Base-by-base conservation (phyloP, 2,113 vertebrate genomes). In the Gallinago jamesoni region DNA sequence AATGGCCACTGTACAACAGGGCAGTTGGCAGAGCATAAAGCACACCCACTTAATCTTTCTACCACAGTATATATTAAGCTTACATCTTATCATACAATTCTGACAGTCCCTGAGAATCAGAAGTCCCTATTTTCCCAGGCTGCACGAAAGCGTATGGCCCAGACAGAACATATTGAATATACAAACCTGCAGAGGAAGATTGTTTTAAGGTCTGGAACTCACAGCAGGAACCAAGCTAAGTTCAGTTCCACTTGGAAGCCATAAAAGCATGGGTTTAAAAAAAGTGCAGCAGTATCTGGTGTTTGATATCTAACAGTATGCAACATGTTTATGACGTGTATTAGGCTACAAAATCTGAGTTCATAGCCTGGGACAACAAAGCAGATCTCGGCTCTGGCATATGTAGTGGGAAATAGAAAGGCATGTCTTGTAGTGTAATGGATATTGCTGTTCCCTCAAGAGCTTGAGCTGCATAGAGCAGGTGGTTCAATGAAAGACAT, bases 191-290 rank as follows among this genome's bases (percentile, higher is more conserved):
- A 89, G 69, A 96, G 91, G 89, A 95, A 96, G 72, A 96, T 39
- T 87, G 66, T 66, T 94, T 96, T 91, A 92, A 94, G 77, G 84
- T 77, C 84, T 96, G 92, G 85, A 93, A 95, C 84, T 91, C 79
- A 76, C 95, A 97, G 96, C 96, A 97, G 94, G 94, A 96, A 95
- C 90, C 72, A 93, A 97, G 48, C 77, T 95, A 79, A 84, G 93
- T 96, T 97, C 97, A 96, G 91, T 94, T 96, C 94, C 96, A 92
- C 82, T 96, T 86, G 81, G 95, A 90, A 93, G 82, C 89, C 93
- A 97, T 98, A 97, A 98, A 98, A 98, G 56, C 69, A 89, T 2
- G 91, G 87, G 80, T 96, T 96, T 94, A 90, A 96, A 96, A 96
- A 94, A 93, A 93, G 89, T 86, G 95, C 96, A 92, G 81, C 53